A percentile compares a stretch with the other conserved stretches of the same genome.
These are phyloP conservation scores for Bubo blakistoni DNA, from an alignment of 2,113 vertebrate genomes.

Conservation along the genomic window DNA sequence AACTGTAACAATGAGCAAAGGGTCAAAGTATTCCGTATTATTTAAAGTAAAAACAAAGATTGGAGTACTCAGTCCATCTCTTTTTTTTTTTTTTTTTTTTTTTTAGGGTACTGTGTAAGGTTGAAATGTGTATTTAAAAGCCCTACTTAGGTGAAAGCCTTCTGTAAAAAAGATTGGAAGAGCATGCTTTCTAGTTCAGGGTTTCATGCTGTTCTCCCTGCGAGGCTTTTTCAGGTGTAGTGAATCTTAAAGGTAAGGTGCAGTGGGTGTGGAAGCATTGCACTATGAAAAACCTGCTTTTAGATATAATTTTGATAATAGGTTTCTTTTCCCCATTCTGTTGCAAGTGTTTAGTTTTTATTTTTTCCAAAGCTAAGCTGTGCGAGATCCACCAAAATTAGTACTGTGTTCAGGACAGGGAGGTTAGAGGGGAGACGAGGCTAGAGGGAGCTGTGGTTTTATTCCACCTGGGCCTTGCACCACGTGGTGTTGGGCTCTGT, in stretches of 20 bases:
- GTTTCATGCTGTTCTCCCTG: background rate
- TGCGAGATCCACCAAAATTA: background rate
- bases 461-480: background rate
- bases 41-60: background rate
- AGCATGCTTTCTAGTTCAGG: background rate
- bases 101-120: background rate
- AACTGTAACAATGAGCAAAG: background rate
- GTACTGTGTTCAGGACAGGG: background rate
- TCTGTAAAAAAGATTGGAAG: background rate
- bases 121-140: background rate
- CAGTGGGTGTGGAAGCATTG: background rate
- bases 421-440: background rate
- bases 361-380: background rate
- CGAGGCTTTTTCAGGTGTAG: background rate
- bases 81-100: background rate
- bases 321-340: background rate
- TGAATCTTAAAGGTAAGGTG: background rate
- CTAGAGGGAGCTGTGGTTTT: background rate
- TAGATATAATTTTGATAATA: background rate
- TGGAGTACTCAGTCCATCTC: fast-evolving
- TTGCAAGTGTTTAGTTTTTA: background rate
- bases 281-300: background rate
- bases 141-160: background rate
- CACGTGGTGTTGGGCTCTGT: background rate
- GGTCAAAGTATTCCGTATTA: background rate